Evolutionary conservation across 2,113 vertebrate species (phyloP).

Genomic region (Mixornis gularis): DNA sequence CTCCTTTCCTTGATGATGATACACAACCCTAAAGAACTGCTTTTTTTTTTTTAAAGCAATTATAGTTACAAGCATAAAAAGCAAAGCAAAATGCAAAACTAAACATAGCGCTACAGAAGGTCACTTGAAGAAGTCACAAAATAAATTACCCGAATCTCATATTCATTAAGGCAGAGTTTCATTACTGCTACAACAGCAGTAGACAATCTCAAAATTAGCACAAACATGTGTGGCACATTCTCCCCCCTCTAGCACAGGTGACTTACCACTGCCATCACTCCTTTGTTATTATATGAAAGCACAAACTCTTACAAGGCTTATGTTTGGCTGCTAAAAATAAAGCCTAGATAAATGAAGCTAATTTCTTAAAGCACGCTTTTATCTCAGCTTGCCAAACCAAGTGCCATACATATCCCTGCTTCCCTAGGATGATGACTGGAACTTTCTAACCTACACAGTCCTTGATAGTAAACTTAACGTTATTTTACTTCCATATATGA

Average conservation of each 20-base stretch:
- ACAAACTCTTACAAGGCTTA: neutral
- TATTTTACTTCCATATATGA: neutral
- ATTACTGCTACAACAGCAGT: neutral
- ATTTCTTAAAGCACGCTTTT: neutral
- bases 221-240: neutral
- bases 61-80: neutral
- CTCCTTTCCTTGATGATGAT: neutral
- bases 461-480: neutral
- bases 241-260: neutral
- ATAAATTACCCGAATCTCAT: neutral
- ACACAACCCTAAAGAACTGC: neutral
- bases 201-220: neutral
- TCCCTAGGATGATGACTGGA: neutral
- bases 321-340: neutral
- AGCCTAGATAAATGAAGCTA: neutral
- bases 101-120: neutral
- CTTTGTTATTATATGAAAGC: neutral
- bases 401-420: neutral
- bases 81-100: neutral
- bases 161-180: neutral
- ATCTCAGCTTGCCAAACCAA: neutral
- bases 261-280: neutral
- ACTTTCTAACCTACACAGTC: neutral
- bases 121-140: neutral
- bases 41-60: neutral